Evolutionary conservation across 2,888 invertebrate species (phyloP), one percentile per base, ranked within the genome.

Genomic region (Spodoptera littoralis): DNA sequence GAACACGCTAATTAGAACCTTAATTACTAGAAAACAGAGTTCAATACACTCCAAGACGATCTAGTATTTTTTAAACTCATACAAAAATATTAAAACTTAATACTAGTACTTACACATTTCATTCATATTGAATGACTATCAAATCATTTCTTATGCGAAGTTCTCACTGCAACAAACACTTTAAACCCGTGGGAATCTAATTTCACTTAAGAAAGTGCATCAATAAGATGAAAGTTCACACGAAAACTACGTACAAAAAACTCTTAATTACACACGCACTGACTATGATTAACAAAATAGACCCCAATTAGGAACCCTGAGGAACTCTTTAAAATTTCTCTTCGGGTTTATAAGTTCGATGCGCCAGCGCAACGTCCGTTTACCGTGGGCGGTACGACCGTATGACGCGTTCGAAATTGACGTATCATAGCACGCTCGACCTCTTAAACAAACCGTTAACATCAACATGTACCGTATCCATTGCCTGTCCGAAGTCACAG

Each of bases 341-440:
- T 86, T 84, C 79, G 77, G 76, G 73, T 76, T 71, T 70, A 61
- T 73, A 76, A 80, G 75, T 72, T 80, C 72, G 64, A 73, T 84
- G 82, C 89, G 86, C 88, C 63, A 75, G 87, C 92, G 91, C 94
- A 92, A 63, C 93, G 93, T 90, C 93, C 85, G 84, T 78, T 84
- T 83, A 62, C 84, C 89, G 93, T 93, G 88, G 93, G 93, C 92
- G 93, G 87, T 85, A 81, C 83, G 87, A 92, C 90, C 84, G 86
- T 92, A 88, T 93, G 93, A 94, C 93, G 93, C 90, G 92, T 84
- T 86, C 80, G 83, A 88, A 91, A 90, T 88, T 88, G 85, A 89
- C 88, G 85, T 88, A 86, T 86, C 64, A 80, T 85, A 84, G 84
- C 81, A 80, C 81, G 81, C 78, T 81, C 83, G 74, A 81, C 82